Conservation (phyloP, 2,113 vertebrate species). For the Ciconia stormi region DNA sequence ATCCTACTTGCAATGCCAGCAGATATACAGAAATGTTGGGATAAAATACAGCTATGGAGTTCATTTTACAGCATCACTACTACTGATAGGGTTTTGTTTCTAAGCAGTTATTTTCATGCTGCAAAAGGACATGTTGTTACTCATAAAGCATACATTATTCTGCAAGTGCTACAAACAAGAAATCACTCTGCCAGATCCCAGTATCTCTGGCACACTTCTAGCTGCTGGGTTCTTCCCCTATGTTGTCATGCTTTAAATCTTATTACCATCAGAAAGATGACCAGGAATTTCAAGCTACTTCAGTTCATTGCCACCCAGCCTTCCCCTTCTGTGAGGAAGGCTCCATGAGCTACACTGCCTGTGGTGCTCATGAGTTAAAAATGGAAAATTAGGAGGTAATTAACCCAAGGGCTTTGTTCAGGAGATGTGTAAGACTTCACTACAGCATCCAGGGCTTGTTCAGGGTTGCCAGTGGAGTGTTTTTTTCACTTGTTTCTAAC, state of each 20-base stretch:
- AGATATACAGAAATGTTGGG: background rate
- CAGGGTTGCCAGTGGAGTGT: background rate
- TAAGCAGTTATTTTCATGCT: background rate
- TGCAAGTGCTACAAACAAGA: conserved; percentile 10
- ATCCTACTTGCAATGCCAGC: background rate
- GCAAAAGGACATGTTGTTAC: conserved; percentile 19
- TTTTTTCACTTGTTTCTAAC: background rate
- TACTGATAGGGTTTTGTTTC: background rate
- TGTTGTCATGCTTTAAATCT: background rate
- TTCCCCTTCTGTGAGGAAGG: background rate
- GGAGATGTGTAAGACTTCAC: background rate
- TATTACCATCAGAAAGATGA: background rate
- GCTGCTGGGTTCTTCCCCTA: background rate
- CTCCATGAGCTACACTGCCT: background rate
- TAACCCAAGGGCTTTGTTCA: background rate
- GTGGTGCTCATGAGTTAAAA: background rate
- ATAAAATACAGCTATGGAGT: background rate
- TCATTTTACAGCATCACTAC: background rate
- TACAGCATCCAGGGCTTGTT: background rate
- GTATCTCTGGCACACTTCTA: background rate
- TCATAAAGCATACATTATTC: background rate
- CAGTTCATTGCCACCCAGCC: background rate
- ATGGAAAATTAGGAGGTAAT: background rate
- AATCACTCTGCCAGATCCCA: conserved; percentile 5
- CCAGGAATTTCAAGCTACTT: background rate